These are phyloP conservation scores for Acrobasis suavella DNA, from an alignment of 2,888 invertebrate genomes.

Conservation along the genomic window DNA sequence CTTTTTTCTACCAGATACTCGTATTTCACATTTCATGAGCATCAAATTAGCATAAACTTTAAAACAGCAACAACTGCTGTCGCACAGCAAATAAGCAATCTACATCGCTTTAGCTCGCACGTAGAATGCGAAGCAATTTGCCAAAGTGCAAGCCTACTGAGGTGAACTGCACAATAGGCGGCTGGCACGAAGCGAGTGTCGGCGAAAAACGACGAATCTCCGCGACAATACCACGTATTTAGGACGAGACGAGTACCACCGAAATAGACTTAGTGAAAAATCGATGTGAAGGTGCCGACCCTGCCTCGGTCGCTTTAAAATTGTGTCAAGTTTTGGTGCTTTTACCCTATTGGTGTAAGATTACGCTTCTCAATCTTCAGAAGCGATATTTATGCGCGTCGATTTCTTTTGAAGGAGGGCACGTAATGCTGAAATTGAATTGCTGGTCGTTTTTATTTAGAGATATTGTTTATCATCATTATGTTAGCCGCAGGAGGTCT, in stretches of 20 bases:
- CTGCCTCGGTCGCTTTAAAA: constrained; percentile 52
- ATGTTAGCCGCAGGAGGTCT: too few relatives aligned
- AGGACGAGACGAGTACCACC: constrained; percentile 40
- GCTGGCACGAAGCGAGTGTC: constrained; percentile 27
- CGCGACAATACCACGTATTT: constrained; percentile 56
- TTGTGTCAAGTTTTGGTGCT: constrained; percentile 64
- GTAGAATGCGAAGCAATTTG: constrained; percentile 46
- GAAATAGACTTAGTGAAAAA: constrained; percentile 67
- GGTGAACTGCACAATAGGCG: constrained; percentile 32
- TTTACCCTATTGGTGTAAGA: constrained; percentile 27
- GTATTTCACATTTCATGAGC: too few relatives aligned
- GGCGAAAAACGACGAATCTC: constrained; percentile 36
- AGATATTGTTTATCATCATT: too few relatives aligned
- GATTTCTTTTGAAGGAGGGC: background rate
- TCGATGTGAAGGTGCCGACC: constrained; percentile 56
- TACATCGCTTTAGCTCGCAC: constrained; percentile 20
- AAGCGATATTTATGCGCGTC: constrained; percentile 3
- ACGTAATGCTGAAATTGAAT: background rate
- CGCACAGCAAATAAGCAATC: background rate
- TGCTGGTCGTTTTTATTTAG: too few relatives aligned
- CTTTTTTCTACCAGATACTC: too few relatives aligned
- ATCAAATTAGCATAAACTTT: too few relatives aligned
- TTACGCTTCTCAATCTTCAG: background rate
- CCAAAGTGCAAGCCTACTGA: constrained; percentile 43
- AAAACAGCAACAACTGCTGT: too few relatives aligned